Evolutionary conservation across 2,113 vertebrate species (phyloP), one percentile per base, ranked within the genome.

Genomic region (Myotis lucifugus): DNA sequence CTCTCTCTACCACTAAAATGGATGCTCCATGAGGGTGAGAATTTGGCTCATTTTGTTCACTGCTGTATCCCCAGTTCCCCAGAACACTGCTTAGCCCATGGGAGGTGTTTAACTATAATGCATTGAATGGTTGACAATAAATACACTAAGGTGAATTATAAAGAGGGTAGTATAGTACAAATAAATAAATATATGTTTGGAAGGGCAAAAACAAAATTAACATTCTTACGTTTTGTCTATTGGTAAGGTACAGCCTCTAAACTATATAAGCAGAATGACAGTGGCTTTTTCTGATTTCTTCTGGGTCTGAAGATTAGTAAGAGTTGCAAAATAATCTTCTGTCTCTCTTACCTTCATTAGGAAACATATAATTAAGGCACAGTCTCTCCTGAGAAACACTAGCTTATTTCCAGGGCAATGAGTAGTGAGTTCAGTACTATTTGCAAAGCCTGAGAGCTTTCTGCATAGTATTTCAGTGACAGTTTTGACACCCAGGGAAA

Each of bases 351-450:
- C 8, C 32, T 94, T 85, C 96, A 78, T 78, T 95, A 93, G 76
- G 76, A 94, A 86, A 66, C 84, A 48, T 79, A 48, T 92, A 95
- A 92, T 67, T 52, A 92, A 93, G 50, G 81, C 40, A 69, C 17
- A n/a, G 19, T 32, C 21, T 2, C 66, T 70, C 67, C 76, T 15
- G 50, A 95, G 61, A 90, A 92, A 94, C 9, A 48, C 17, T 64
- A 86, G 56, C 14, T 94, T 74, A 82, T 95, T 94, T 92, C 85
- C 48, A 82, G n/a, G 95, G 77, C 88, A 73, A 88, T 85, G 81
- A 92, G 69, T 85, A 67, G 84, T 92, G 70, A 90, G 29, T 64
- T 88, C 69, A 87, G 48, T 18, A n/a, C 1, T 32, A 29, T 25
- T 73, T 50, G 21, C 18, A 96, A 92, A 96, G 46, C 54, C 82